phyloP scores from a whole-genome alignment of 1,140 invertebrate species.

The Globodera ellingtonae region DNA sequence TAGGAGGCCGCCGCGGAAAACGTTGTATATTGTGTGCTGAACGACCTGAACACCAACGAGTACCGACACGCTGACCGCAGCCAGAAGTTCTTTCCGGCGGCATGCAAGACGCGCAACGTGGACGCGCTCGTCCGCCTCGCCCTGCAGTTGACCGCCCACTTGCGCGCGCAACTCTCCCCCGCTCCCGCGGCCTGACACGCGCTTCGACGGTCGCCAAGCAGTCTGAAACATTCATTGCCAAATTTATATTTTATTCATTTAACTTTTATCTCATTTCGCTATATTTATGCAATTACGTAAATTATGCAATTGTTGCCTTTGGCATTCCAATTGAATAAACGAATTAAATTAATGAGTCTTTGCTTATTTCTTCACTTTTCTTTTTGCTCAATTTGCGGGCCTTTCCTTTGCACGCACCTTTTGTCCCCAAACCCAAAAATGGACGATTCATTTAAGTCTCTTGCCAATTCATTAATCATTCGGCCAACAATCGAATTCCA shows the following conservation, averaged over 20 bases:
- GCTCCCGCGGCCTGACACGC: not conserved
- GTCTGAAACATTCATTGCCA: not conserved
- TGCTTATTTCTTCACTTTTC: too few relatives aligned
- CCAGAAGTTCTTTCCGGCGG: slow-evolving; percentile 11
- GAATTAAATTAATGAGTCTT: too few relatives aligned
- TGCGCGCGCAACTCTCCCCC: not conserved
- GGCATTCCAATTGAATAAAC: too few relatives aligned
- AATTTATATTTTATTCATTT: not conserved
- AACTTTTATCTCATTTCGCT: not conserved
- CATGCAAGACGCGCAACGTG: slow-evolving; percentile 26
- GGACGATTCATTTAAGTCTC: too few relatives aligned
- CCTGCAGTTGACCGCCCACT: not conserved
- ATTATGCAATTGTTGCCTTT: too few relatives aligned
- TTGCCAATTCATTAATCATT: too few relatives aligned
- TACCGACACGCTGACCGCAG: slow-evolving; percentile 18
- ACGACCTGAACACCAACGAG: slow-evolving; percentile 15
- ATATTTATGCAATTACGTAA: not conserved
- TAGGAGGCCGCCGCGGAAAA: slow-evolving; percentile 19
- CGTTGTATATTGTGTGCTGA: slow-evolving; percentile 33
- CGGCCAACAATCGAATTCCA: too few relatives aligned
- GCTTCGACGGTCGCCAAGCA: not conserved
- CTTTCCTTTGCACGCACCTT: too few relatives aligned
- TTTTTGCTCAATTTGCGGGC: too few relatives aligned
- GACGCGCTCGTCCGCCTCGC: slow-evolving; percentile 19
- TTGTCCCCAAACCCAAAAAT: too few relatives aligned